Evolutionary conservation across 2,113 vertebrate species (phyloP), one percentile per base, ranked within the genome.

Genomic region (Alouatta palliata): DNA sequence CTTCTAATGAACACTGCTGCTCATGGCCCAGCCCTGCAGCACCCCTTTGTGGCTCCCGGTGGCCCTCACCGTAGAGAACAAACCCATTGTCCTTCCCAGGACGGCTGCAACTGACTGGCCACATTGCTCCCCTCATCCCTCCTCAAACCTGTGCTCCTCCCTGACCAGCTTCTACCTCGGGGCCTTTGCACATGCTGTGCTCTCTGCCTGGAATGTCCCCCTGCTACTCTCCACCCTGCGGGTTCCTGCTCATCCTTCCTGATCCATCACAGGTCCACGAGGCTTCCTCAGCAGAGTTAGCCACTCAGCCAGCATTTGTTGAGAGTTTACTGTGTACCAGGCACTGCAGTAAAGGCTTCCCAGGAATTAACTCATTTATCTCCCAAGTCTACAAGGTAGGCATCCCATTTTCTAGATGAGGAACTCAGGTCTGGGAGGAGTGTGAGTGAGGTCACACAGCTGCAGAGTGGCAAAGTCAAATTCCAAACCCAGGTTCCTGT

Each of bases 121-220:
- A 6, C 5, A 1, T 61, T 40, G 30, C 43, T n/a, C 45, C 43
- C 21, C 10, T 6, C 0, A 0, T 11, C 19, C 37, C 5, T 11
- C 54, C 7, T 20, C 23, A 14, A 0, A 5, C 20, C n/a, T 45
- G 11, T 30, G 47, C 27, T 40, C 76, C 35, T 85, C n/a, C 90
- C 79, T 45, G 7, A 83, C 45, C 79, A 64, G 0, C 17, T n/a
- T 66, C 86, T 25, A 40, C 89, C 56, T 7, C 17, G 1, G 77
- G 77, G 30, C 84, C 88, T 90, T 97, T n/a, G 47, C 80, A 68
- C 9, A 0, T 32, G 40, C 92, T 23, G 1, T 43, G 27, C 37
- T 54, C 40, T 17, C 61, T 64, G 35, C 70, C 80, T 68, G 49
- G 49, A 40, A 45, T 23, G 27, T 23, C 43, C 30, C 58, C 47